phyloP scores from a whole-genome alignment of 2,888 invertebrate genomes.

The Asteroscopus sphinx region DNA sequence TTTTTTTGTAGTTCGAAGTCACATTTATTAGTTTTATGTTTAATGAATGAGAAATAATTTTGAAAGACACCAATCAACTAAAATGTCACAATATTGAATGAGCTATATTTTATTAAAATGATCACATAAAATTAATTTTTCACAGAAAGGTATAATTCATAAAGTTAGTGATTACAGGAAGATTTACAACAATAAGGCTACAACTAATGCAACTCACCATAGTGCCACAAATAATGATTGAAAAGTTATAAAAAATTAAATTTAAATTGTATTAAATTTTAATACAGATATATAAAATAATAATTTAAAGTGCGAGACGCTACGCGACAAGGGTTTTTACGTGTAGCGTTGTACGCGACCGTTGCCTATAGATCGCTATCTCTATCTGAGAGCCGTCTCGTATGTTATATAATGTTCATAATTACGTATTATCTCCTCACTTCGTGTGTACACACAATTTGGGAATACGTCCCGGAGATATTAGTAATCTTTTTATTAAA shows the following conservation, averaged over 20 bases:
- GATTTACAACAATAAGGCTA: background rate
- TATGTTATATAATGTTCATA: slow-evolving; percentile 80
- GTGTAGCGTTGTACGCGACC: slow-evolving; percentile 63
- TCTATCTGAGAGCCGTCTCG: slow-evolving; percentile 69
- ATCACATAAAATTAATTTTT: slow-evolving; percentile 5
- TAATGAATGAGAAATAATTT: slow-evolving; percentile 16
- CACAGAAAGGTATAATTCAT: too few relatives aligned
- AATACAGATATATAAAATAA: slow-evolving; percentile 17
- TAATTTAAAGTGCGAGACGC: slow-evolving; percentile 20
- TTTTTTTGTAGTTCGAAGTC: slow-evolving; percentile 12
- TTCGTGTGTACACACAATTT: slow-evolving; percentile 40
- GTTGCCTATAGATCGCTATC: slow-evolving; percentile 74
- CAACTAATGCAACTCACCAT: slow-evolving; percentile 36
- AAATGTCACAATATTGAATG: slow-evolving; percentile 25
- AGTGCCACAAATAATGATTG: background rate
- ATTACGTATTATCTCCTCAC: slow-evolving; percentile 72
- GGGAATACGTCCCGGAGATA: slow-evolving; percentile 55
- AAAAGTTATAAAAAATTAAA: slow-evolving; percentile 1
- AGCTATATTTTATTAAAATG: slow-evolving; percentile 4
- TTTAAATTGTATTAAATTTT: slow-evolving; percentile 6
- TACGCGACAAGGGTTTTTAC: slow-evolving; percentile 18
- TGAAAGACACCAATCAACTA: slow-evolving; percentile 9
- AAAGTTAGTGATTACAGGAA: background rate
- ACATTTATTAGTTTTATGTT: slow-evolving; percentile 9
- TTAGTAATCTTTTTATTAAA: slow-evolving; percentile 48